Conservation (phyloP, 2,113 vertebrate species). For the Hiodon tergisus region DNA sequence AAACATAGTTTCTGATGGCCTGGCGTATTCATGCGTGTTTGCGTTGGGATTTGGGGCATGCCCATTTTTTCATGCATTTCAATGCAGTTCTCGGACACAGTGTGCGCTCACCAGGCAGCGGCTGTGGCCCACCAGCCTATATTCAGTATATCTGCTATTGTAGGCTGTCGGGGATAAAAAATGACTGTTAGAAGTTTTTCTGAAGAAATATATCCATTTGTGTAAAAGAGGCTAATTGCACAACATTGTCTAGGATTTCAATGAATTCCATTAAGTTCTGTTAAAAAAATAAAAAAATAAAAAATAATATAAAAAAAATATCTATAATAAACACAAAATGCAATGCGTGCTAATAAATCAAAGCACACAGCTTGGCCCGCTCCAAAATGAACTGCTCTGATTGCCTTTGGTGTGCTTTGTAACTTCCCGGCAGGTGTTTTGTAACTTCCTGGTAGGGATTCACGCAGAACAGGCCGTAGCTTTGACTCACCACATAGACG, state of each 20-base stretch:
- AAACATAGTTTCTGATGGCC: too few relatives aligned
- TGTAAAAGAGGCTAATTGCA: too few relatives aligned
- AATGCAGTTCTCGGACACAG: constrained; percentile 3
- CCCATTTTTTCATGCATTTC: neutral
- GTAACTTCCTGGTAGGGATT: constrained; percentile 46
- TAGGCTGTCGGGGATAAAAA: constrained; percentile 66
- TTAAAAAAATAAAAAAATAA: constrained; percentile 20
- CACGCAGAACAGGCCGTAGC: constrained; percentile 28
- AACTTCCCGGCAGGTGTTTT: constrained; percentile 9
- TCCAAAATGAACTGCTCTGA: constrained; percentile 52
- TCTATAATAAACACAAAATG: neutral
- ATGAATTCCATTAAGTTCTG: too few relatives aligned
- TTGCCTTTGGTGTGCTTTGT: constrained; percentile 51
- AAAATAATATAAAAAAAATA: constrained; percentile 43
- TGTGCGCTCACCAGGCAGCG: constrained; percentile 81
- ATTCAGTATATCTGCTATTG: constrained; percentile 83
- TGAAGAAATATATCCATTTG: constrained; percentile 17
- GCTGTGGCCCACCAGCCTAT: constrained; percentile 95
- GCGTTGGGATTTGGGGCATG: neutral
- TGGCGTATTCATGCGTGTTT: neutral
- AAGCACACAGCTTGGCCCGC: constrained; percentile 39
- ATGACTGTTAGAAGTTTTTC: neutral
- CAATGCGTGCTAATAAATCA: neutral
- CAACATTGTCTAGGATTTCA: too few relatives aligned
- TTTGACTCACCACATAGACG: constrained; percentile 79